phyloP scores from a whole-genome alignment of 1,140 invertebrate genomes.

The Charaxes varanes region DNA sequence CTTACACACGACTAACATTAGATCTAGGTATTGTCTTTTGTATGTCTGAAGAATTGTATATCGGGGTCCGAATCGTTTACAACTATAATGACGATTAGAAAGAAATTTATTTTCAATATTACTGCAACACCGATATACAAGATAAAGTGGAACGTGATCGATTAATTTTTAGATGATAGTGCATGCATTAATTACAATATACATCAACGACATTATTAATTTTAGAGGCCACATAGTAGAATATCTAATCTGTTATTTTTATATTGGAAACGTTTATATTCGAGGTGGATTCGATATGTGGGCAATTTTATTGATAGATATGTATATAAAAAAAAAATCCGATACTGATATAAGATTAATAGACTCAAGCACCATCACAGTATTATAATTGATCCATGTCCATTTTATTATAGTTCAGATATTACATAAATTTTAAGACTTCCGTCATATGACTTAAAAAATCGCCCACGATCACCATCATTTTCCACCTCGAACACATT shows the following conservation, averaged over 20 bases:
- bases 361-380: no score
- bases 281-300: no score
- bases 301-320: no score
- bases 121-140: constrained; percentile 50
- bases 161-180: constrained; percentile 13
- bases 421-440: no score
- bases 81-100: constrained; percentile 23
- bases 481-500: no score
- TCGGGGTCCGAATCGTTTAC: constrained; percentile 47
- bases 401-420: no score
- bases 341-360: no score
- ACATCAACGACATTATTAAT: constrained; percentile 17
- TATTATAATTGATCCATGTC: no score
- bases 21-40: constrained; percentile 74
- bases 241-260: constrained; percentile 20
- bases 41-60: constrained; percentile 64
- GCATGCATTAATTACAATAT: constrained; percentile 27
- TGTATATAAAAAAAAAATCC: no score
- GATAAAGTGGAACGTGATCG: constrained; percentile 23
- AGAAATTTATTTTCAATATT: constrained; percentile 35
- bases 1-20: constrained; percentile 71
- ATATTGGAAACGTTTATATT: constrained; percentile 9
- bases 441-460: no score
- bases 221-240: constrained; percentile 23
- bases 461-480: no score